Evolutionary conservation across 2,888 invertebrate genomes (phyloP), one percentile per base, ranked within the genome.

Genomic region (Trachelus troglodyta): DNA sequence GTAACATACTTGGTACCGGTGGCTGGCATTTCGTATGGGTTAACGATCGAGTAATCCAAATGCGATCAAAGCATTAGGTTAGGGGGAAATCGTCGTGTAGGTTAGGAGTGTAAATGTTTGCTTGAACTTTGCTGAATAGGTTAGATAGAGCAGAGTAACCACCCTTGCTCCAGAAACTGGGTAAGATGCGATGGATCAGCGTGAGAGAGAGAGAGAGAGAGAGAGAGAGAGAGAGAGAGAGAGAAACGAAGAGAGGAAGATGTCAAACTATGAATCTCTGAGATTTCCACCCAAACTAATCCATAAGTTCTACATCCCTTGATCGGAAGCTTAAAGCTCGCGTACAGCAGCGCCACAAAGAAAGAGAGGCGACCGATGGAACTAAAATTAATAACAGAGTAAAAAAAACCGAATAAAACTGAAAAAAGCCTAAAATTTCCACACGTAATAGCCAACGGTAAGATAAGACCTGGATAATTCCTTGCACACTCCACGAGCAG

Each of bases 31-130:
- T 23, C 56, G 23, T 23, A 23, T 78, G 75, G 82, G 83, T 81
- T 80, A 80, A 83, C 81, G 81, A 83, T 84, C 77, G 69, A 73
- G 81, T 84, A 83, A 85, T 83, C 80, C 79, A 83, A 83, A 86
- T 82, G 80, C 81, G 83, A 86, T 85, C 85, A 76, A 81, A 80
- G 83, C 82, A 83, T 83, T 80, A 82, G 78, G 6, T 56, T 77
- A 69, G 33, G 77, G 79, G 71, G 79, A 77, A 82, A 79, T 82
- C 78, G 79, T 71, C 78, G 74, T 83, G 78, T 79, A 83, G 81
- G 86, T 80, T 83, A 76, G 83, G 79, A 81, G 81, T 78, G 83
- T 77, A 86, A 87, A 87, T 84, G 83, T 86, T 87, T 86, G 83
- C 79, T 75, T 56, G 23, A 56, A 56, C 56, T 23, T 6, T 1